Evolutionary conservation across 2,888 invertebrate species (phyloP).

Genomic region (Aradus depressus): DNA sequence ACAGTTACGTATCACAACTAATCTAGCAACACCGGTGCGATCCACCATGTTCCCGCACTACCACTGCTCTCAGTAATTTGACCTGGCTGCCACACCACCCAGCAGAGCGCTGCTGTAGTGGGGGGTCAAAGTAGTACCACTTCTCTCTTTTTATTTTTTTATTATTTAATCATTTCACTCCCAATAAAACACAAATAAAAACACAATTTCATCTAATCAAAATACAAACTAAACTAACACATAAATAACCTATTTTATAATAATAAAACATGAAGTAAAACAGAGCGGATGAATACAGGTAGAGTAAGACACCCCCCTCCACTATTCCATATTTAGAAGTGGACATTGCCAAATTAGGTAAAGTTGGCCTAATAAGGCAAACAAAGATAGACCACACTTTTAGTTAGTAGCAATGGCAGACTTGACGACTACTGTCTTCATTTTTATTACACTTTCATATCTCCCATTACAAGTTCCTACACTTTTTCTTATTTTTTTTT

Average conservation of each 20-base stretch:
- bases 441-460: too few species aligned
- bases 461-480: too few species aligned
- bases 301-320: conserved; percentile 38
- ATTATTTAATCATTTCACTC: background rate
- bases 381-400: conserved; percentile 35
- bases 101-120: conserved; percentile 28
- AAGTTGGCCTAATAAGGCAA: conserved; percentile 68
- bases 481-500: too few species aligned
- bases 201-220: background rate
- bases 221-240: background rate
- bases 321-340: conserved; percentile 71
- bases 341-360: conserved; percentile 70
- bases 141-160: background rate
- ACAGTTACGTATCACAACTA: conserved; percentile 22
- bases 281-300: conserved; percentile 14
- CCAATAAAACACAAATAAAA: background rate
- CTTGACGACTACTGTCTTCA: conserved; percentile 13
- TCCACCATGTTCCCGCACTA: conserved; percentile 29
- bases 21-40: conserved; percentile 25
- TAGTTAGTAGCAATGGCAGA: too few species aligned
- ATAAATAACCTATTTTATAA: background rate
- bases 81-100: conserved; percentile 38
- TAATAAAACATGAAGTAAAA: conserved; percentile 1
- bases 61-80: conserved; percentile 38
- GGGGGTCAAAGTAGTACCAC: conserved; percentile 30